Evolutionary conservation across 2,113 vertebrate genomes (phyloP).

Genomic region (Syngnathoides biaculeatus): DNA sequence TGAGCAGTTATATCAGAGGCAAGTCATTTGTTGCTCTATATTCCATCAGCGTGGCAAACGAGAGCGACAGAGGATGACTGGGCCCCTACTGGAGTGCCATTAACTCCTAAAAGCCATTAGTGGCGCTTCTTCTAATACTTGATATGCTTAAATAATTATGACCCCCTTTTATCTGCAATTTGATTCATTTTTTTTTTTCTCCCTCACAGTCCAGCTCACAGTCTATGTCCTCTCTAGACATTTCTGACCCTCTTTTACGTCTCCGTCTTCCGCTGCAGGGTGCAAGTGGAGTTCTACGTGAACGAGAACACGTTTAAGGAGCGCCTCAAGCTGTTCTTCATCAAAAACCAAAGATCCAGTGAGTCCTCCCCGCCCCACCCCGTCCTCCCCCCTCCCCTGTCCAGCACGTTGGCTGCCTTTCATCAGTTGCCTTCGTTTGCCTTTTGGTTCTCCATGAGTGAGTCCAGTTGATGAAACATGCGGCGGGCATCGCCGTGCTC

Average conservation of each 20-base stretch:
- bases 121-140: slow-evolving; percentile 45
- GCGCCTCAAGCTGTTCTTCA: slow-evolving; percentile 84
- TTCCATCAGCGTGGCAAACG: slow-evolving; percentile 70
- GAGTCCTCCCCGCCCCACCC: slow-evolving; percentile 50
- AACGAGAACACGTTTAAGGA: slow-evolving; percentile 86
- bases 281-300: slow-evolving; percentile 83
- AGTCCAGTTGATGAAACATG: slow-evolving; percentile 3
- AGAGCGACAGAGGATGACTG: slow-evolving; percentile 62
- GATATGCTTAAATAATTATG: slow-evolving; percentile 45
- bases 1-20: slow-evolving; percentile 67
- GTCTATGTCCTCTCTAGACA: slow-evolving; percentile 10
- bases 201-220: background rate
- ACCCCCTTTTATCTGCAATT: slow-evolving; percentile 24
- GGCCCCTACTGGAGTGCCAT: slow-evolving; percentile 52
- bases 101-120: slow-evolving; percentile 67
- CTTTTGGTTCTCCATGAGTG: background rate
- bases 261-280: slow-evolving; percentile 60
- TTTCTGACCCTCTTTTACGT: background rate
- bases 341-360: slow-evolving; percentile 88
- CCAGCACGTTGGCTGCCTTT: slow-evolving; percentile 8
- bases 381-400: too few relatives aligned
- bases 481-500: background rate
- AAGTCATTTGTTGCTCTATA: slow-evolving; percentile 74
- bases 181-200: background rate
- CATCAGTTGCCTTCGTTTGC: background rate